Base-by-base conservation (phyloP, 1,140 invertebrate genomes). In the Trichonephila inaurata region DNA sequence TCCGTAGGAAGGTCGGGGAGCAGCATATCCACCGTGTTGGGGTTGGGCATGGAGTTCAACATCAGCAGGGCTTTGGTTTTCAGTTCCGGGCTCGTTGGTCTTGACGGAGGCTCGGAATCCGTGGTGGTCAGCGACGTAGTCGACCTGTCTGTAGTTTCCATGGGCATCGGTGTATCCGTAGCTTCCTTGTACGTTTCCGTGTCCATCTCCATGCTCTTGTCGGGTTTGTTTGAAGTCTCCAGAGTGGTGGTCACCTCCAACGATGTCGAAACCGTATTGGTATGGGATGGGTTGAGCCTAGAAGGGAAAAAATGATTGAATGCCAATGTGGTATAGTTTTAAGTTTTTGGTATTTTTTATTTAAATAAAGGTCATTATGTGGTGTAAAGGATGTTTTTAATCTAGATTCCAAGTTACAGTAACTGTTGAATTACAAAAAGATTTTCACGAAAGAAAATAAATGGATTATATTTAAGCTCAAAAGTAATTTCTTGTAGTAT, bases 41-140 rank as follows among this genome's bases (percentile, higher is more conserved):
- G 91, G 62, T 40, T 86, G 64, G 61, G 91, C 82, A 61, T 92
- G 91, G 62, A 92, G 91, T 18, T 94, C 58, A 83, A 88, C 94
- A 93, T 94, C 94, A 93, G 94, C 94, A 24, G 94, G 91, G 89
- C 83, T 92, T 40, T 94, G 86, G 87, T 58, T 89, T 58, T 94
- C 93, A 8, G 94, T 94, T 94, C 94, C 94, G 6, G 94, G 94
- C 61, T 95, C 94, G 77, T 95, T 95, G 72, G 90, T 95, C 83
- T 89, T 93, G 40, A 95, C 94, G 44, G 44, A 18, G 60, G 94
- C 94, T 14, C 94, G 61, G 94, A 93, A 95, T n/a, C 94, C 94
- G 40, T 90, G 94, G n/a, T 58, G 72, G 58, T 95, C 94, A 60
- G 94, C 94, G 10, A 89, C 88, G 87, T 95, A 95, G 82, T 94